A percentile compares a stretch with the other conserved stretches of the same genome.
These are phyloP conservation scores for Helicoverpa zea DNA, from an alignment of 1,140 invertebrate species.

Conservation along the genomic window DNA sequence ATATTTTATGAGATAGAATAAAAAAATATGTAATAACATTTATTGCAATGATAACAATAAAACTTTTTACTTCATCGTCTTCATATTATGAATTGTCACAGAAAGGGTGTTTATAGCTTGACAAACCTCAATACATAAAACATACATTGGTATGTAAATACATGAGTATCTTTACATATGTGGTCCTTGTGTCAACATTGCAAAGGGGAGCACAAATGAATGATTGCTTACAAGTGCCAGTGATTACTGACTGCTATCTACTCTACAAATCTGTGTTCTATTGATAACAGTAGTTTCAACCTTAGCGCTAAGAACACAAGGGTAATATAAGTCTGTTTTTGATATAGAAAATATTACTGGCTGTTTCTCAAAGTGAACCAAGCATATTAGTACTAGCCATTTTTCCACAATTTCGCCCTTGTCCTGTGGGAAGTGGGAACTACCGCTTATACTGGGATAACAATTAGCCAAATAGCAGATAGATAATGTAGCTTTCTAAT, in stretches of 20 bases:
- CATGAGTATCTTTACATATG: slow-evolving; percentile 25
- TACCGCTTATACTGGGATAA: too few relatives aligned
- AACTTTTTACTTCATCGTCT: too few relatives aligned
- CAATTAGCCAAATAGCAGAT: too few relatives aligned
- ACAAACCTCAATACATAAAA: too few relatives aligned
- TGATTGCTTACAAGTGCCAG: slow-evolving; percentile 83
- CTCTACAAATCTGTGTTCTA: slow-evolving; percentile 26
- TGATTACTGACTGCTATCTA: slow-evolving; percentile 63
- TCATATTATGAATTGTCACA: neutral
- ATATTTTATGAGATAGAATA: too few relatives aligned
- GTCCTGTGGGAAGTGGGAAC: too few relatives aligned
- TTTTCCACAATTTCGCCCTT: too few relatives aligned
- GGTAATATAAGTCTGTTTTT: neutral
- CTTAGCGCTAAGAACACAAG: neutral
- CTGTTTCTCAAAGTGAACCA: too few relatives aligned
- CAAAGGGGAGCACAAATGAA: slow-evolving; percentile 78
- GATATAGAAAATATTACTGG: too few relatives aligned
- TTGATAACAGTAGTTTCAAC: slow-evolving; percentile 25
- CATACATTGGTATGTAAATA: neutral
- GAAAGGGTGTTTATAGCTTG: neutral
- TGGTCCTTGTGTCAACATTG: slow-evolving; percentile 55
- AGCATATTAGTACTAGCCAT: too few relatives aligned
- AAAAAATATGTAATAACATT: too few relatives aligned
- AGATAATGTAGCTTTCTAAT: too few relatives aligned
- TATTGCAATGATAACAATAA: neutral